Conservation (phyloP, 2,888 invertebrate species). For the Caenorhabditis sp. region DNA sequence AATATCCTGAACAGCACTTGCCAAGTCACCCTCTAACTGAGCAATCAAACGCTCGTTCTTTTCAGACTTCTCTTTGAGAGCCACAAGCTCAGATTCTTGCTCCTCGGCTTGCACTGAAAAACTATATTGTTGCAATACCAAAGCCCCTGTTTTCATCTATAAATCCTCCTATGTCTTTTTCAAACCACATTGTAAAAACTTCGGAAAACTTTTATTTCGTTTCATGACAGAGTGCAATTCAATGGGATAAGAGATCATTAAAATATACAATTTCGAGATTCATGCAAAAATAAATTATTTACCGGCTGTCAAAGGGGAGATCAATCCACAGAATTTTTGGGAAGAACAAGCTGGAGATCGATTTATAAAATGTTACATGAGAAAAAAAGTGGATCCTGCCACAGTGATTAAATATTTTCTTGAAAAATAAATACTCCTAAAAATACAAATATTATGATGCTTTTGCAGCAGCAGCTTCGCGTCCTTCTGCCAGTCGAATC, state of each 20-base stretch:
- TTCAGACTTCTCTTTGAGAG: conserved; percentile 40
- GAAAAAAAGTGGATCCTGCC: conserved; percentile 37
- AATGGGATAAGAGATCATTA: conserved; percentile 2
- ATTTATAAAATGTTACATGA: background rate
- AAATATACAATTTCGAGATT: conserved; percentile 12
- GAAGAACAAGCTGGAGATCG: conserved; percentile 24
- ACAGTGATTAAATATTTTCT: background rate
- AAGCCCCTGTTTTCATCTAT: too few species aligned
- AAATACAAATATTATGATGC: conserved; percentile 5
- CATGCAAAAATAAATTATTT: background rate
- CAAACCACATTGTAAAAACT: too few species aligned
- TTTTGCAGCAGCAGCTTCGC: conserved; percentile 43
- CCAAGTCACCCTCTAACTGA: conserved; percentile 69
- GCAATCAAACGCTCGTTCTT: conserved; percentile 60
- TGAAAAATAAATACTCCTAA: background rate
- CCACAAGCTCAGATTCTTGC: conserved; percentile 45
- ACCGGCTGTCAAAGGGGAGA: conserved; percentile 11
- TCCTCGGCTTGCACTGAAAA: conserved; percentile 64
- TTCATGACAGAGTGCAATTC: background rate
- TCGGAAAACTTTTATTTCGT: background rate
- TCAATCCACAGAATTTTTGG: conserved; percentile 2
- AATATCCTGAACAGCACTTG: conserved; percentile 53
- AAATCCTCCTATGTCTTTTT: too few species aligned
- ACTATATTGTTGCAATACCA: too few species aligned
- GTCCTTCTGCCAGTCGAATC: conserved; percentile 64